Conservation (phyloP, 2,888 invertebrate species). For the Lasioglossum zephyrum region DNA sequence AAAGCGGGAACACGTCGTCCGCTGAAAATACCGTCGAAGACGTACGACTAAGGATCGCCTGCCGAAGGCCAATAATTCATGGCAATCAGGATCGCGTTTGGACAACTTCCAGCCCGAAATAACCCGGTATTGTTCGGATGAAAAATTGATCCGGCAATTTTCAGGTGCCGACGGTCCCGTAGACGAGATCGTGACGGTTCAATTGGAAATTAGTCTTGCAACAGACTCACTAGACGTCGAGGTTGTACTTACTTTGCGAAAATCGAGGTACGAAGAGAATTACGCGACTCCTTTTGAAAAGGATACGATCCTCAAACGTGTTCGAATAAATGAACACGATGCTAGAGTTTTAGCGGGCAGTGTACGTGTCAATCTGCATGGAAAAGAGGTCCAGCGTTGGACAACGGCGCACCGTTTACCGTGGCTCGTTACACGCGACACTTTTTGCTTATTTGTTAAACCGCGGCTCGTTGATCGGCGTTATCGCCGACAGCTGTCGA, state of each 20-base stretch:
- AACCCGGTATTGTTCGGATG: slow-evolving; percentile 16
- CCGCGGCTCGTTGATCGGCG: slow-evolving; percentile 9
- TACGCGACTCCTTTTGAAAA: neutral
- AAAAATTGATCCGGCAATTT: slow-evolving; percentile 12
- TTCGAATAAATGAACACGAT: neutral
- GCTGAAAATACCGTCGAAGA: slow-evolving; percentile 23
- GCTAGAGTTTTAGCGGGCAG: neutral
- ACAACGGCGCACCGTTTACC: neutral
- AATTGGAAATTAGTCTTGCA: neutral
- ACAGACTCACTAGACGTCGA: neutral
- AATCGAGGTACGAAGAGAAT: neutral
- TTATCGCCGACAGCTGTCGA: neutral
- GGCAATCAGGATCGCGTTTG: slow-evolving; percentile 39
- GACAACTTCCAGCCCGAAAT: slow-evolving; percentile 31
- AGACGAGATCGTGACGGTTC: neutral
- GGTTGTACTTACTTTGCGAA: neutral
- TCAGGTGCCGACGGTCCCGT: neutral
- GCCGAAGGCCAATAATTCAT: slow-evolving; percentile 34
- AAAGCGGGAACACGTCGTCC: neutral
- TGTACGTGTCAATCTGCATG: neutral
- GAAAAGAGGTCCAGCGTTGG: neutral
- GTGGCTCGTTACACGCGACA: slow-evolving; percentile 17
- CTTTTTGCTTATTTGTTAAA: slow-evolving; percentile 42
- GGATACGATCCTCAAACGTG: neutral
- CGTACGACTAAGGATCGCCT: slow-evolving; percentile 25